These are phyloP conservation scores for Leptodactylus fuscus DNA, from an alignment of 2,113 vertebrate species.

Conservation along the genomic window DNA sequence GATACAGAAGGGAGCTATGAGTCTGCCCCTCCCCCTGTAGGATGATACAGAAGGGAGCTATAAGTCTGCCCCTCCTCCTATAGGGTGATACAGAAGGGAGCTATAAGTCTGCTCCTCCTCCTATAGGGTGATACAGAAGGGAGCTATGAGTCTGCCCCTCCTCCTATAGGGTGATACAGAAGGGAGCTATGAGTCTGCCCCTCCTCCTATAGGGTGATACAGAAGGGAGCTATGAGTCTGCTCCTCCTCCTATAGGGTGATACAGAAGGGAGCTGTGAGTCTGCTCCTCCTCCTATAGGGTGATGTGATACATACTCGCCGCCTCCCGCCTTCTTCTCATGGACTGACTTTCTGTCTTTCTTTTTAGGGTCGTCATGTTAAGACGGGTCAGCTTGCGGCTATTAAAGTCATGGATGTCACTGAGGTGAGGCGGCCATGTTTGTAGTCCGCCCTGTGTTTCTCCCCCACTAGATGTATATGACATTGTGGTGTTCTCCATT, in stretches of 20 bases:
- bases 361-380: conserved; percentile 86
- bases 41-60: too few species aligned
- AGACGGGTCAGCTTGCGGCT: conserved; percentile 91
- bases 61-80: too few species aligned
- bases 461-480: too few species aligned
- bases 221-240: not conserved
- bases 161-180: not conserved
- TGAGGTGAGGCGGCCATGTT: conserved; percentile 69
- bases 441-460: too few species aligned
- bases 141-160: not conserved
- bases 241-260: not conserved
- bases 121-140: too few species aligned
- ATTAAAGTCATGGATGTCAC: conserved; percentile 97
- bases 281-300: not conserved
- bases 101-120: too few species aligned
- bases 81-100: too few species aligned
- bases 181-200: not conserved
- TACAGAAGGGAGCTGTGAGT: not conserved
- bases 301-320: too few species aligned
- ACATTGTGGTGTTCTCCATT: not conserved
- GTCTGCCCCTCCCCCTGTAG: too few species aligned
- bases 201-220: not conserved
- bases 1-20: too few species aligned
- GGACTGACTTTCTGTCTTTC: not conserved
- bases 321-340: too few species aligned